Base-by-base conservation (phyloP, 2,113 vertebrate genomes). In the Rhombomys opimus region DNA sequence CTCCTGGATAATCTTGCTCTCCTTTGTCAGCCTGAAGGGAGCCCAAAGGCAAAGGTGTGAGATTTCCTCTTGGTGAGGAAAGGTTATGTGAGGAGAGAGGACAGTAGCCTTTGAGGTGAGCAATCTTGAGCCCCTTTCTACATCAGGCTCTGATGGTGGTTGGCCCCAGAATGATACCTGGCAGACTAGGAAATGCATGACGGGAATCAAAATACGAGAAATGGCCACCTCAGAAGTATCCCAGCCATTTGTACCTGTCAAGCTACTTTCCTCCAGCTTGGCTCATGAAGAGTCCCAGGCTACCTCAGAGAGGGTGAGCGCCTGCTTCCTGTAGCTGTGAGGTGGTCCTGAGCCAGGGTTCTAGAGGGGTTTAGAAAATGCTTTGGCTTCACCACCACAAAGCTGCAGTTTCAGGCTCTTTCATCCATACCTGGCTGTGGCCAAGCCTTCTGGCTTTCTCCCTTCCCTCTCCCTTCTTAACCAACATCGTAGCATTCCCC, bases 201-300 rank as follows among this genome's bases (percentile, higher is more conserved):
- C 67, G 41, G 82, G 23, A 7, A 11, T 70, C 11, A 25, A 27
- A 1, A 0, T 4, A 0, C 2, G 2, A 0, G 0, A n/a, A 78
- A 5, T 1, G 8, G 22, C 7, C n/a, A 22, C 15, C 22, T 35
- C 46, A 1, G 10, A 35, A 20, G 27, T 0, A 0, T 59, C 65
- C 35, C 10, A 7, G 15, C 32, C 25, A 4, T 30, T 1, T 13
- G 52, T 25, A 30, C 52, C 35, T 59, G 10, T 54, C 27, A 54
- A 3, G 2, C 68, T 25, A 12, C 32, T 52, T 18, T 41, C 30
- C 89, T 65, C 32, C 13, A 41, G 30, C 50, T 81, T 59, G 63
- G 89, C 8, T 88, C 70, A 17, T 18, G 20, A 61, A 70, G 27
- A 7, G 0, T 23, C 46, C 18, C 27, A 30, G 50, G n/a, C 30